phyloP scores from a whole-genome alignment of 2,113 vertebrate species.

The Motacilla alba region DNA sequence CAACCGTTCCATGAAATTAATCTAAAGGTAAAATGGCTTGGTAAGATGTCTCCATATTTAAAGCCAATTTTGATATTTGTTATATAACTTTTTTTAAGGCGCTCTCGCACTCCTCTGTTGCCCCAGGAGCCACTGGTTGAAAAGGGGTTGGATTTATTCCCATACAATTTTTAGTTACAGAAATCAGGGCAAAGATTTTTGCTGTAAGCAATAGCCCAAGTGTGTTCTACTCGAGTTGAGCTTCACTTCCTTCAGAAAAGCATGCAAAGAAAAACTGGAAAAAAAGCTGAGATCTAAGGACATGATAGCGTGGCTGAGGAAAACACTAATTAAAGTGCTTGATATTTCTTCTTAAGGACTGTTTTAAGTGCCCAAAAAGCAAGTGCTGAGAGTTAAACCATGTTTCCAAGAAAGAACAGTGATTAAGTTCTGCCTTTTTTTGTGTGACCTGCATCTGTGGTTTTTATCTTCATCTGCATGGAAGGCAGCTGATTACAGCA shows the following conservation, averaged over 20 bases:
- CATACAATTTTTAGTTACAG: neutral
- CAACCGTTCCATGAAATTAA: neutral
- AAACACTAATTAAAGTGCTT: neutral
- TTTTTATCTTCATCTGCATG: neutral
- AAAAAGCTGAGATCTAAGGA: neutral
- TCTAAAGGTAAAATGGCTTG: neutral
- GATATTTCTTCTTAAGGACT: neutral
- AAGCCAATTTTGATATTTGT: neutral
- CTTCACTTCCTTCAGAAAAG: neutral
- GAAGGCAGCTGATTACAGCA: neutral
- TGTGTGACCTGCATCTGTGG: neutral
- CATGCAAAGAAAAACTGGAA: neutral
- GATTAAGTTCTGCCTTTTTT: neutral
- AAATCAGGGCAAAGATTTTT: neutral
- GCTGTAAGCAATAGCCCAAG: neutral
- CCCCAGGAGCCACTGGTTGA: neutral
- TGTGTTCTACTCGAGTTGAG: accelerated
- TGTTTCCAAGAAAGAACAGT: neutral
- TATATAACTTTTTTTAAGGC: neutral
- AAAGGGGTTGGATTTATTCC: neutral
- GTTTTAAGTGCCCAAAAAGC: neutral
- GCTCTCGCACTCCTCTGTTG: neutral
- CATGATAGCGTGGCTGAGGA: neutral
- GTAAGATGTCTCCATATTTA: neutral
- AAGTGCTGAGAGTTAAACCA: neutral